Evolutionary conservation across 2,888 invertebrate species (phyloP).

Genomic region (Drosophila koepferae): DNA sequence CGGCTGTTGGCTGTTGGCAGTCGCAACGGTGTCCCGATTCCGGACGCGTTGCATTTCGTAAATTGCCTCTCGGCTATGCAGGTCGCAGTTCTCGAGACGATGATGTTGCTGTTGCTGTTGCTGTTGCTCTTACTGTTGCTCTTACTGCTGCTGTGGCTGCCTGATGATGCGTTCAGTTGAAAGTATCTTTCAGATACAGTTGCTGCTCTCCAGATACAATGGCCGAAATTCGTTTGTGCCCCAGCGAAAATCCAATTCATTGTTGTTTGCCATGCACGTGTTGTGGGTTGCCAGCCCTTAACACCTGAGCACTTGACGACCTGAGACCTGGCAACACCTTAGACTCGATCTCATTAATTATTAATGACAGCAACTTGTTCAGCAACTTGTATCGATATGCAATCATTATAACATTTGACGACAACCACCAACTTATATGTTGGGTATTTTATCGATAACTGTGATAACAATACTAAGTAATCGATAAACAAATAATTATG

Average conservation of each 20-base stretch:
- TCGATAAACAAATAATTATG: background rate
- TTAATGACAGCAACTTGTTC: slow-evolving; percentile 33
- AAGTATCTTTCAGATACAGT: slow-evolving; percentile 56
- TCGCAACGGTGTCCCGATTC: slow-evolving; percentile 35
- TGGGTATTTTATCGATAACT: background rate
- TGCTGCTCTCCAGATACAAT: slow-evolving; percentile 42
- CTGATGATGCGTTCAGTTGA: slow-evolving; percentile 46
- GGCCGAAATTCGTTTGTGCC: slow-evolving; percentile 48
- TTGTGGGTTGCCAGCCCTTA: slow-evolving; percentile 18
- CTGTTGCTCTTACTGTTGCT: slow-evolving; percentile 44
- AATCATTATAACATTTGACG: background rate
- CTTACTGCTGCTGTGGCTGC: slow-evolving; percentile 47
- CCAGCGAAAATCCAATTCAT: slow-evolving; percentile 41
- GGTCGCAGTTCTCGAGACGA: slow-evolving; percentile 33
- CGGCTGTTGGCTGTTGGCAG: slow-evolving; percentile 1
- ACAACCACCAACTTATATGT: background rate
- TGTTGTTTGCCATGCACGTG: slow-evolving; percentile 37
- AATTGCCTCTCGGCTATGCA: slow-evolving; percentile 67
- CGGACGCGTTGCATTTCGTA: slow-evolving; percentile 61
- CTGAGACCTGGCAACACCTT: slow-evolving; percentile 16
- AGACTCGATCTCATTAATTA: slow-evolving; percentile 45
- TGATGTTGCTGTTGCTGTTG: slow-evolving; percentile 29
- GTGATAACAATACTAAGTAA: accelerated
- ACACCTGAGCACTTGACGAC: slow-evolving; percentile 20
- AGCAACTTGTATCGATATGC: background rate